Base-by-base conservation (phyloP, 2,888 invertebrate genomes). In the Xiphydria camelus region DNA sequence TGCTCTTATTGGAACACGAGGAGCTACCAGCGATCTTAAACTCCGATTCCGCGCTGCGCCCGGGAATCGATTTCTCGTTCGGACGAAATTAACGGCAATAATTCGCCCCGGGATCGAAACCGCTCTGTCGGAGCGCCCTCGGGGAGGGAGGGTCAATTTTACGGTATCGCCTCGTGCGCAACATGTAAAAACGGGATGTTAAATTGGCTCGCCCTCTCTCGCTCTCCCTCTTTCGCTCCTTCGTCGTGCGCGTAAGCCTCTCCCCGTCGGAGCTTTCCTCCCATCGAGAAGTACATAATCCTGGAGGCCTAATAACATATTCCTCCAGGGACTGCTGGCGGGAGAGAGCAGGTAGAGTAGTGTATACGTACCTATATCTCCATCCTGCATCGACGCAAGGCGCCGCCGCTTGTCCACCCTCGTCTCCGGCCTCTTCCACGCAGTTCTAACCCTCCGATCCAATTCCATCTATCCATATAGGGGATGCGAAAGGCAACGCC, bases 381-480 rank as follows among this genome's bases (percentile, higher is more conserved):
- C 14, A 10, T 26, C 4, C 10, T 26, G 14, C 26, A 26, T 14
- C 12, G 5, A 26, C 26, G 14, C 14, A n/a, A 33, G 33, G 17
- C 33, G 18, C n/a, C 33, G 43, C 38, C 25, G 18, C 14, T 40
- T 37, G 49, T 46, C 44, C 33, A 45, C 42, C 34, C 51, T 44
- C 38, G 10, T 41, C 52, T 51, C 51, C 41, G 46, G 46, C 51
- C 50, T 51, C 50, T 50, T 45, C 51, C 33, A 26, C 26, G 26
- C 26, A 26, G 26, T 26, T 26, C 26, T 26, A 26, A 10, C 41
- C 40, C 59, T 55, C 53, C 59, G 61, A 62, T 62, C 61, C 61
- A 62, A 62, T 61, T 61, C 61, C 56, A 51, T 57, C 51, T 50
- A 53, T 52, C 52, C 56, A 53, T n/a, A n/a, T 51, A 46, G 54